Evolutionary conservation across 1,140 invertebrate genomes (phyloP).

Genomic region (Thereuonema tuberculata): DNA sequence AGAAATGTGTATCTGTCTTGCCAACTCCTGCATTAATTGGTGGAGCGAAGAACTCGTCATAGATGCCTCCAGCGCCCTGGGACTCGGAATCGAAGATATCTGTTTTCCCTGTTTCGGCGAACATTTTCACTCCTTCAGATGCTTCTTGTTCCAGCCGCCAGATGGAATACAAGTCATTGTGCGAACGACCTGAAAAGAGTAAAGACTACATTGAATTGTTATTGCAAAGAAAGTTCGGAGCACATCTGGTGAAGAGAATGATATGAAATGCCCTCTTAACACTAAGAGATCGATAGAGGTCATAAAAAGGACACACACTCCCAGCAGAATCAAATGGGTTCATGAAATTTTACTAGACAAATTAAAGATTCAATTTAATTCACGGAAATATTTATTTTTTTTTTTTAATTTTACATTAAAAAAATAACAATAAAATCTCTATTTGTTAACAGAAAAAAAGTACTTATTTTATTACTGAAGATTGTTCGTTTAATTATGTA

Average conservation of each 20-base stretch:
- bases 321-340: background rate
- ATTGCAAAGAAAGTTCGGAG: background rate
- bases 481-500: no score
- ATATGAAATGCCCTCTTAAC: background rate
- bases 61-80: constrained; percentile 42
- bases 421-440: no score
- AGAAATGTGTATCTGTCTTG: constrained; percentile 61
- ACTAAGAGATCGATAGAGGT: background rate
- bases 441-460: no score
- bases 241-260: no score
- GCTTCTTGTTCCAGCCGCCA: constrained; percentile 63
- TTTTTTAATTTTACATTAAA: no score
- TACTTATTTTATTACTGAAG: no score
- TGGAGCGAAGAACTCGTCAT: constrained; percentile 69
- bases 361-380: no score
- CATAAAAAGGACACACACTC: background rate
- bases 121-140: constrained; percentile 55
- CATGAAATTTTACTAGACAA: no score
- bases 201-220: background rate
- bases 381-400: no score
- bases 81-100: constrained; percentile 48
- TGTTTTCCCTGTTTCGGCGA: constrained; percentile 63
- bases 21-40: constrained; percentile 59
- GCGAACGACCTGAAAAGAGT: constrained; percentile 59
- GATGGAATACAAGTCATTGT: constrained; percentile 60